Evolutionary conservation across 2,113 vertebrate species (phyloP).

Genomic region (Ammospiza caudacuta): DNA sequence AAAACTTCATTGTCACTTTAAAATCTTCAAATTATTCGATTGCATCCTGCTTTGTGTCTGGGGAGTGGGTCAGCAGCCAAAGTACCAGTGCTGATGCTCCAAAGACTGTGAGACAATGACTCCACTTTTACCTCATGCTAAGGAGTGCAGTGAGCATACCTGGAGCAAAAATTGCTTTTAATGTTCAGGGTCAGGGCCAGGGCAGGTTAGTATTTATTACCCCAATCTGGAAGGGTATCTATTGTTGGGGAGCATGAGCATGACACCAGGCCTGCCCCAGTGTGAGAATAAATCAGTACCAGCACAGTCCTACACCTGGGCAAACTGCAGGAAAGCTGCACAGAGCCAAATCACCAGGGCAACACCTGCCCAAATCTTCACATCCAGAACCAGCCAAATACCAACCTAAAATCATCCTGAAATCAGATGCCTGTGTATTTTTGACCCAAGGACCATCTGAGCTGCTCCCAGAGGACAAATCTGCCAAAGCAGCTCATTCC

Average conservation of each 20-base stretch:
- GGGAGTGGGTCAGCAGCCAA: not conserved
- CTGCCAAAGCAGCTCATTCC: not conserved
- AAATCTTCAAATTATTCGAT: not conserved
- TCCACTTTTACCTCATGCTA: not conserved
- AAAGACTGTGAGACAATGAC: not conserved
- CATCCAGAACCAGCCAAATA: not conserved
- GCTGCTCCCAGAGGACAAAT: not conserved
- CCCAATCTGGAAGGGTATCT: not conserved
- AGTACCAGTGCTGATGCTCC: fast-evolving
- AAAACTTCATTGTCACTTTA: not conserved
- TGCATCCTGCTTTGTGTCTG: not conserved
- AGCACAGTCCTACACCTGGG: not conserved
- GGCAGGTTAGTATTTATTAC: not conserved
- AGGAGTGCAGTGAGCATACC: fast-evolving
- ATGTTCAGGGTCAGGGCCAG: not conserved
- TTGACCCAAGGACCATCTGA: not conserved
- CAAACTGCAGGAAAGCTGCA: not conserved
- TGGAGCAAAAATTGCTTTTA: not conserved
- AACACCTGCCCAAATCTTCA: not conserved
- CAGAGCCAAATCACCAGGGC: not conserved
- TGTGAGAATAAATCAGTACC: not conserved
- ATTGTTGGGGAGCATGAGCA: not conserved
- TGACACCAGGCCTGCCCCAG: not conserved
- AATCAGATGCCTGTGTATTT: not conserved
- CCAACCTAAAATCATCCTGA: not conserved